These are phyloP conservation scores for Torymus aiolomorphi DNA, from an alignment of 2,888 invertebrate genomes.

Conservation along the genomic window DNA sequence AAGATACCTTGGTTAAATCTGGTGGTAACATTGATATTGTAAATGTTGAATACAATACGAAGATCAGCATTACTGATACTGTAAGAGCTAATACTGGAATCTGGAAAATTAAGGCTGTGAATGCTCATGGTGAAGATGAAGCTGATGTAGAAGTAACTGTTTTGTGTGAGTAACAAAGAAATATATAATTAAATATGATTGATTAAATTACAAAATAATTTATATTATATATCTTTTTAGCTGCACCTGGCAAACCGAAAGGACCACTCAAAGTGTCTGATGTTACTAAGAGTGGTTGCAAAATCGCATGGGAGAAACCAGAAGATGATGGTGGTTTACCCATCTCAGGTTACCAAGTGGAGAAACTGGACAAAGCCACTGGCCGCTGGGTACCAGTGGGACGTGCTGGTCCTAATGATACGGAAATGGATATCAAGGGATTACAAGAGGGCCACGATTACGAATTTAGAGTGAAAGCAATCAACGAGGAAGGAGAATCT, in stretches of 20 bases:
- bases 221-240: slow-evolving; percentile 67
- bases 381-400: slow-evolving; percentile 97
- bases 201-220: no score
- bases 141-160: slow-evolving; percentile 96
- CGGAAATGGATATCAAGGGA: slow-evolving; percentile 91
- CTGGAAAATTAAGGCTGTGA: slow-evolving; percentile 92
- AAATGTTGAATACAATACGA: slow-evolving; percentile 94
- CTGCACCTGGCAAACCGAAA: slow-evolving; percentile 90
- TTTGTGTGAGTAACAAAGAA: slow-evolving; percentile 77
- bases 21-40: slow-evolving; percentile 85
- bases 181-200: no score
- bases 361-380: slow-evolving; percentile 93
- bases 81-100: slow-evolving; percentile 91
- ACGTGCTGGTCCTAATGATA: slow-evolving; percentile 83
- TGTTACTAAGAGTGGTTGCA: slow-evolving; percentile 92
- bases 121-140: slow-evolving; percentile 93
- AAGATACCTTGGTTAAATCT: slow-evolving; percentile 85
- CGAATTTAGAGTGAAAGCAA: slow-evolving; percentile 94
- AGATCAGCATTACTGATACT: slow-evolving; percentile 87
- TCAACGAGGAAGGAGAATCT: slow-evolving; percentile 96
- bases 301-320: slow-evolving; percentile 94
- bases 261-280: slow-evolving; percentile 93
- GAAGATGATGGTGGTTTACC: slow-evolving; percentile 97
- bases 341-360: slow-evolving; percentile 93
- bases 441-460: slow-evolving; percentile 95